phyloP scores from a whole-genome alignment of 2,888 invertebrate species.

The Drosophila birchii region DNA sequence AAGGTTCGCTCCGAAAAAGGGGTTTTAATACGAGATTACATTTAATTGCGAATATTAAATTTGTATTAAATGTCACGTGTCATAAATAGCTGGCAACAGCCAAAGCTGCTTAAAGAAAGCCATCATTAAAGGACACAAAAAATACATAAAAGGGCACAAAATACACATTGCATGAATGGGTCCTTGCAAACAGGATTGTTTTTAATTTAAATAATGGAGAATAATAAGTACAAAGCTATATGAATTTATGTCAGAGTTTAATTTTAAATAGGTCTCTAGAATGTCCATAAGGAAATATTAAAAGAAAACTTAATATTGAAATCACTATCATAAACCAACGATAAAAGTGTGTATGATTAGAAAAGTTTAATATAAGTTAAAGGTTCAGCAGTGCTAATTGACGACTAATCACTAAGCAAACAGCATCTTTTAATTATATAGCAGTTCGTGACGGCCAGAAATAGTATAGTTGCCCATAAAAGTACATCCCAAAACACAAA shows the following conservation, averaged over 20 bases:
- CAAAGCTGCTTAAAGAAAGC: constrained; percentile 28
- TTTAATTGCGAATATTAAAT: constrained; percentile 46
- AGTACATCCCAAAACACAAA: not conserved
- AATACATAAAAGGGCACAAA: not conserved
- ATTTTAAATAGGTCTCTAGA: not conserved
- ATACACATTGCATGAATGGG: not conserved
- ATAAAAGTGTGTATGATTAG: no score
- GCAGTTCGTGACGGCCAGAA: not conserved
- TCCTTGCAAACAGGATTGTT: not conserved
- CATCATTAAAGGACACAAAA: not conserved
- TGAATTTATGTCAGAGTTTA: not conserved
- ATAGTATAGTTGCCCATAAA: not conserved
- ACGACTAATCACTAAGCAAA: no score
- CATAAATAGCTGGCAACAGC: constrained; percentile 27
- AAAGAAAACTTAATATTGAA: no score
- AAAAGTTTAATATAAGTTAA: no score
- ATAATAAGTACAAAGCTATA: not conserved
- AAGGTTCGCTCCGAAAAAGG: constrained; percentile 23
- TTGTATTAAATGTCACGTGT: constrained; percentile 40
- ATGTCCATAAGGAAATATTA: not conserved
- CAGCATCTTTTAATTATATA: not conserved
- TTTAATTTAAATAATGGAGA: not conserved
- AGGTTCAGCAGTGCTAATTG: no score
- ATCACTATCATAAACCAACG: no score
- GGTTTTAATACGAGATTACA: constrained; percentile 40